Evolutionary conservation across 2,797 vertebrate genomes (phyloP), one percentile per base, ranked within the genome.

Genomic region (Thripadectes ignobilis): DNA sequence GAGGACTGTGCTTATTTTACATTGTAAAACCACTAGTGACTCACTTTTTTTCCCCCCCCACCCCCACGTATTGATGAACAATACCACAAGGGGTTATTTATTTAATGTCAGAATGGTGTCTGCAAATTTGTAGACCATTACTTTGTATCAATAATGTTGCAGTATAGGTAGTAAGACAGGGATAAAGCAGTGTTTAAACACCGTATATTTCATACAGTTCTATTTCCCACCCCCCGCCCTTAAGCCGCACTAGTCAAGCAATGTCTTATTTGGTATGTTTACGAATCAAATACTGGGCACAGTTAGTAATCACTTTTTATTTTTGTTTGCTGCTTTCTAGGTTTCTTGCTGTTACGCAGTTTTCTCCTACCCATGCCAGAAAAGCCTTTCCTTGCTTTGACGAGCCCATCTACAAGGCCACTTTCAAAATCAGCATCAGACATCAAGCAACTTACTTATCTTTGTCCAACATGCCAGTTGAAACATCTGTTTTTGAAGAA

Each of bases 361-460:
- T 99, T 97, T 99, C 99, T 61, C 99, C 99, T 27, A 98, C 97
- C 86, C 99, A 99, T 75, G 99, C 99, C 95, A 98, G 99, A 93
- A 99, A 99, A 97, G 99, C 99, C 51, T 99, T 99, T 95, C 98
- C 98, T 39, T 99, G 98, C 96, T 99, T 99, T 89, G 98, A 99
- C 0, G 97, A 99, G 91, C 99, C 99, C 30, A 97, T 99, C 97
- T 99, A 99, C 98, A 99, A 99, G 89, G 99, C 99, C 90, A 99
- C 99, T 59, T 99, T 99, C 98, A 98, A 98, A 89, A 98, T 99
- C 87, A 98, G 98, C 85, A 98, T 99, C 88, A 98, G 97, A 77
- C 99, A 99, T 87, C 98, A 99, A 98, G 97, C 98, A 4, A 98
- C 98, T 94, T 99, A 99, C 97, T 98, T 98, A 80, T 99, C 99